Evolutionary conservation across 2,797 vertebrate genomes (phyloP).

Genomic region (Hippopotamyrus pictus): DNA sequence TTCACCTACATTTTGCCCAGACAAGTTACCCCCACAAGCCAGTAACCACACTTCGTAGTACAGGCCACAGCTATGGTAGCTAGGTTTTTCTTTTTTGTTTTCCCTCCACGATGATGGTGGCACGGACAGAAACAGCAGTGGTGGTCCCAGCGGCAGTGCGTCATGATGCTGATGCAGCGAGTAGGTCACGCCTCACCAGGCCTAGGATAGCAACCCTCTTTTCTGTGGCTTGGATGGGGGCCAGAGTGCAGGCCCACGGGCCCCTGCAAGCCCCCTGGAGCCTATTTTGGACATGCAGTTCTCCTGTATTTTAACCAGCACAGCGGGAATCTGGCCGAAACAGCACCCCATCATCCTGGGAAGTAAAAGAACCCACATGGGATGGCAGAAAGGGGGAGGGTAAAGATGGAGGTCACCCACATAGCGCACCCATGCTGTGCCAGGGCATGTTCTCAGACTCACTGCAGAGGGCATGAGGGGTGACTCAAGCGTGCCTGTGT

Average conservation of each 20-base stretch:
- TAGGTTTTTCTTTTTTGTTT: neutral
- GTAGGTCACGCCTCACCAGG: conserved; percentile 6
- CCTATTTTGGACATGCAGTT: conserved; percentile 32
- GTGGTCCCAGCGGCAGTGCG: neutral
- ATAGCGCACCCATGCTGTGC: neutral
- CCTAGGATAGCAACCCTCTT: conserved; percentile 32
- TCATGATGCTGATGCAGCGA: neutral
- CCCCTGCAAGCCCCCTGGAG: conserved; percentile 43
- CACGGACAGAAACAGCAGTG: neutral
- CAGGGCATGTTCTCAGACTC: neutral
- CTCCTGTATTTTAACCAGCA: conserved; percentile 49
- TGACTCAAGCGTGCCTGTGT: neutral
- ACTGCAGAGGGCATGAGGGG: neutral
- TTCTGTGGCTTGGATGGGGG: conserved; percentile 47
- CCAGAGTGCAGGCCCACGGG: conserved; percentile 21
- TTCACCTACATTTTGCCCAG: too few species aligned
- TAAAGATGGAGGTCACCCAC: neutral
- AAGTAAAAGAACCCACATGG: neutral
- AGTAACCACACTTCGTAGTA: too few species aligned
- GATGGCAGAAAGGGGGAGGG: neutral
- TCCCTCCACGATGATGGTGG: neutral
- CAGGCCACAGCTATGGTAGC: neutral
- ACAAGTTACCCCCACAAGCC: too few species aligned
- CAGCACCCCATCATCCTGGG: neutral
- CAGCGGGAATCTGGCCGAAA: conserved; percentile 26